These are phyloP conservation scores for Heliconius melpomene DNA, from an alignment of 1,140 invertebrate genomes.

Conservation along the genomic window DNA sequence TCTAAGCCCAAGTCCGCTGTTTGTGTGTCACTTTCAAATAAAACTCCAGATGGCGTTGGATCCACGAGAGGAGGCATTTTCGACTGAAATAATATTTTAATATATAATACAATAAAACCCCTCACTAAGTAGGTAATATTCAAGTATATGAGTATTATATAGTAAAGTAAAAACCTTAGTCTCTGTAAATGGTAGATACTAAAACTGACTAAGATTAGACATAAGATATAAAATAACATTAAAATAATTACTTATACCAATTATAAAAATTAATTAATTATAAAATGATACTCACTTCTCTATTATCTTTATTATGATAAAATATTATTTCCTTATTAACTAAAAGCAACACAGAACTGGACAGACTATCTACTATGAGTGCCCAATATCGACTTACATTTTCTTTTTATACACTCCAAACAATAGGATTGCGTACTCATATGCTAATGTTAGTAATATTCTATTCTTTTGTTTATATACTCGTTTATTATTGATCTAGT, in stretches of 20 bases:
- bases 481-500: background rate
- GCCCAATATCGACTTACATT: background rate
- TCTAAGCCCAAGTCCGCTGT: conserved; percentile 68
- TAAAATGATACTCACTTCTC: background rate
- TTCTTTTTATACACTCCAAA: conserved; percentile 26
- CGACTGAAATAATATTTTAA: conserved; percentile 40
- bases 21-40: conserved; percentile 82
- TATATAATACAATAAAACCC: no score
- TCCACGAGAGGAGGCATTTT: conserved; percentile 84
- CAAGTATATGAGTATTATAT: no score
- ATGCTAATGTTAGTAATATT: conserved; percentile 5
- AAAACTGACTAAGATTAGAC: no score
- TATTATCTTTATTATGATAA: background rate
- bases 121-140: no score
- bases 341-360: background rate
- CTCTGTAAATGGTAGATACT: no score
- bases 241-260: no score
- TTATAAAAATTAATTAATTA: background rate
- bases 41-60: conserved; percentile 80
- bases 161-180: no score
- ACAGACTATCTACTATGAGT: background rate
- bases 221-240: no score
- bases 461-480: background rate
- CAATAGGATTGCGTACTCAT: conserved; percentile 27
- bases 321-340: background rate